These are phyloP conservation scores for Rhinoderma darwinii DNA, from an alignment of 2,113 vertebrate species.

Conservation along the genomic window DNA sequence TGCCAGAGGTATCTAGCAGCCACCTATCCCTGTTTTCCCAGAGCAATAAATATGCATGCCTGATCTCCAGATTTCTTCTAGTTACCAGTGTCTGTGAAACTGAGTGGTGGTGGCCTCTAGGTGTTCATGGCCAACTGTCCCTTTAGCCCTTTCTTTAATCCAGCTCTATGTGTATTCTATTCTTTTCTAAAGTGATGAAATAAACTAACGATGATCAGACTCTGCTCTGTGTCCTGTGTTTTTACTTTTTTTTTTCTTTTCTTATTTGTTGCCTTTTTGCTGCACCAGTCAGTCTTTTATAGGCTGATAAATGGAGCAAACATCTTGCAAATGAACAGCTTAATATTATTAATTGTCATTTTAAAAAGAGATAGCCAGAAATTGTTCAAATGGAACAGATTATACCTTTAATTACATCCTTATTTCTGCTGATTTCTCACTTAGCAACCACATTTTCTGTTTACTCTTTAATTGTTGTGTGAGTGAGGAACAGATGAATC, in stretches of 20 bases:
- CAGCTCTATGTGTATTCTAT: no score
- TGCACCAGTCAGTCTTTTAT: constrained; percentile 67
- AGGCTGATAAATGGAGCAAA: constrained; percentile 66
- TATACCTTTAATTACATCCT: constrained; percentile 79
- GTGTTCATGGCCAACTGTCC: no score
- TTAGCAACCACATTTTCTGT: constrained; percentile 67
- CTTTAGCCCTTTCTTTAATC: no score
- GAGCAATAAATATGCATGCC: no score
- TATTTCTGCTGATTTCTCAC: constrained; percentile 74
- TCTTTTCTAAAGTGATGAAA: no score
- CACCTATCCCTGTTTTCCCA: no score
- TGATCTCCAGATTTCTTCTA: no score
- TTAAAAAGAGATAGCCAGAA: constrained; percentile 72
- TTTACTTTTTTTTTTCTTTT: neutral
- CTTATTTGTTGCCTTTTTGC: constrained; percentile 42
- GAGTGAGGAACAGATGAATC: constrained; percentile 69
- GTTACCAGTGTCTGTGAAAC: no score
- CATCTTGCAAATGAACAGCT: constrained; percentile 67
- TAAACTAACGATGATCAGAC: neutral
- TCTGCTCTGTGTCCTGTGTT: neutral
- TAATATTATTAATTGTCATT: constrained; percentile 77
- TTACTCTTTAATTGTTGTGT: constrained; percentile 76
- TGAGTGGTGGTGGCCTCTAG: no score
- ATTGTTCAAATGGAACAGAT: constrained; percentile 77
- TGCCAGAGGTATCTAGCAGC: no score